Percentiles rank a stretch among this genome's conserved stretches.
Conservation (phyloP, 2,113 vertebrate species). For the Chrysemys picta region DNA sequence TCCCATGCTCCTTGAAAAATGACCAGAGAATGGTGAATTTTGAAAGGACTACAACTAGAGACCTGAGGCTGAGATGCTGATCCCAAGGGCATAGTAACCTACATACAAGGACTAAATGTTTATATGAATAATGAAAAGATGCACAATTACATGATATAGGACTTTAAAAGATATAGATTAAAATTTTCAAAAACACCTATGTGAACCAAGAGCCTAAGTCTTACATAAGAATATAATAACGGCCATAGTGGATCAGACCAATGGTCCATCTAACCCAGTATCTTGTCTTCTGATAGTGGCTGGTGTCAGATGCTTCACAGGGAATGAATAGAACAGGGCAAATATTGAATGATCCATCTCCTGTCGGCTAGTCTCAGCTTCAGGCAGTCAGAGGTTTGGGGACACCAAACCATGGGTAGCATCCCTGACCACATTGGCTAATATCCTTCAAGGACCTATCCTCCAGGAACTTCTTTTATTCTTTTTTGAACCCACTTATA, state of each 20-base stretch:
- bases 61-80: neutral
- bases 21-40: conserved; percentile 32
- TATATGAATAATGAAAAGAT: neutral
- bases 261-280: neutral
- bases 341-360: neutral
- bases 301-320: neutral
- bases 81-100: neutral
- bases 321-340: neutral
- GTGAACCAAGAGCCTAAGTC: neutral
- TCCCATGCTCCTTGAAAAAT: neutral
- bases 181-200: neutral
- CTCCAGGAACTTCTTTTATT: neutral
- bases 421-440: neutral
- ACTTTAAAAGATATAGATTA: neutral
- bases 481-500: neutral
- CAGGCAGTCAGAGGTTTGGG: neutral
- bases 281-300: neutral
- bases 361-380: neutral
- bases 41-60: neutral
- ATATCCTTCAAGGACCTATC: neutral
- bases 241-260: neutral
- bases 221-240: neutral
- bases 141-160: neutral
- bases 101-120: neutral
- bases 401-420: neutral